These are phyloP conservation scores for Belonocnema kinseyi DNA, from an alignment of 1,140 invertebrate genomes.

Conservation along the genomic window DNA sequence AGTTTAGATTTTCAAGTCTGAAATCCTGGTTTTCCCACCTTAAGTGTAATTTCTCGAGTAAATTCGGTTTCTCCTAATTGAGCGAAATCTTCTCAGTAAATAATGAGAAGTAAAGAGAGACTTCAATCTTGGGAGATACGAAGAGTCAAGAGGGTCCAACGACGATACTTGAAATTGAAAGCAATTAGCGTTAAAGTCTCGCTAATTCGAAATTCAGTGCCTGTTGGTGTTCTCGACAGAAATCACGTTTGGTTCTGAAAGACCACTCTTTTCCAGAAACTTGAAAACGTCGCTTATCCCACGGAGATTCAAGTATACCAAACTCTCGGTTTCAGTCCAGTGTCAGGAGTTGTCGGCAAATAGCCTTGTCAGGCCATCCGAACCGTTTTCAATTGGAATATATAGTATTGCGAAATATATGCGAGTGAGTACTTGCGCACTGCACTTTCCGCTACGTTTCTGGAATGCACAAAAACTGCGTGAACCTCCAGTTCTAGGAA, in stretches of 20 bases:
- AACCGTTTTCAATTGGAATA: no score
- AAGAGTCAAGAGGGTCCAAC: conserved; percentile 26
- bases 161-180: conserved; percentile 51
- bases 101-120: conserved; percentile 37
- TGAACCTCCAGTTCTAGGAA: no score
- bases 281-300: not conserved
- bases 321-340: no score
- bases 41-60: conserved; percentile 22
- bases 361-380: no score
- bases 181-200: conserved; percentile 58
- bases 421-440: no score
- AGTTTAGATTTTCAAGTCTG: not conserved
- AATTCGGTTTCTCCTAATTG: conserved; percentile 46
- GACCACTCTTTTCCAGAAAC: conserved; percentile 41
- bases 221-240: conserved; percentile 54
- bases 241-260: conserved; percentile 43
- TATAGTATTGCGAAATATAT: no score
- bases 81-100: conserved; percentile 37
- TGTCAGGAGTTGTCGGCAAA: no score
- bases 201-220: conserved; percentile 53
- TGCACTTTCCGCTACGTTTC: no score
- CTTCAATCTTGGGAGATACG: conserved; percentile 26
- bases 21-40: conserved; percentile 1
- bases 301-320: no score
- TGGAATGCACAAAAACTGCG: no score